Percentiles rank a stretch among this genome's conserved stretches.
These are phyloP conservation scores for Phylloscopus collybita DNA, from an alignment of 2,797 vertebrate species.

Conservation along the genomic window DNA sequence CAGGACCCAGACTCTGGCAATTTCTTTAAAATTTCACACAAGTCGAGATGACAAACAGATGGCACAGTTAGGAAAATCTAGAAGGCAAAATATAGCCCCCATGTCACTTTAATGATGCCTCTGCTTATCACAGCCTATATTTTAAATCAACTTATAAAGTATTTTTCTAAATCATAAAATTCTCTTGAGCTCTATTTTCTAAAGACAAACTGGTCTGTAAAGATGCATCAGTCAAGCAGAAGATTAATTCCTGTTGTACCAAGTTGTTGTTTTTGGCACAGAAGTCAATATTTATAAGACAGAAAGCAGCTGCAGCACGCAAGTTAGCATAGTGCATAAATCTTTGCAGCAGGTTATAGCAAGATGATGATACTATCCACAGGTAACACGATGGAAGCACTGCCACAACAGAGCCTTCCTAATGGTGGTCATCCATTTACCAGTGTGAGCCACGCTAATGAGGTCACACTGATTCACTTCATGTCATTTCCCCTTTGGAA, in stretches of 20 bases:
- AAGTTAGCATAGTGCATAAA: conserved; percentile 64
- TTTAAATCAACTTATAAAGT: conserved; percentile 55
- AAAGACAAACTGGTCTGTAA: conserved; percentile 61
- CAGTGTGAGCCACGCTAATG: conserved; percentile 69
- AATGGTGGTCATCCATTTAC: conserved; percentile 67
- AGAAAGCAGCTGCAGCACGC: conserved; percentile 51
- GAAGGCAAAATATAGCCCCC: conserved; percentile 48
- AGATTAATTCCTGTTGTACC: conserved; percentile 67
- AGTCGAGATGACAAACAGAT: conserved; percentile 49
- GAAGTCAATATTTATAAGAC: conserved; percentile 65
- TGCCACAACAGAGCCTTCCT: conserved; percentile 56
- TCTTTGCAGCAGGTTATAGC: conserved; percentile 54
- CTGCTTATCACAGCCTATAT: conserved; percentile 47
- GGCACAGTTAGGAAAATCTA: conserved; percentile 46
- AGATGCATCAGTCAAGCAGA: conserved; percentile 65
- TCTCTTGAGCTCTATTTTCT: conserved; percentile 61
- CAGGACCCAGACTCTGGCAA: neutral
- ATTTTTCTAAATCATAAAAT: conserved; percentile 66
- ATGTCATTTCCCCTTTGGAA: conserved; percentile 64
- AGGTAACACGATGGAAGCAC: conserved; percentile 56
- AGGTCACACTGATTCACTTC: conserved; percentile 67
- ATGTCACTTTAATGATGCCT: conserved; percentile 40
- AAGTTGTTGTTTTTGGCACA: conserved; percentile 52
- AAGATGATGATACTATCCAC: conserved; percentile 53
- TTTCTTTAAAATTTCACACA: conserved; percentile 32